These are phyloP conservation scores for Oreonectes daqikongensis DNA, from an alignment of 2,797 vertebrate genomes.

Conservation along the genomic window DNA sequence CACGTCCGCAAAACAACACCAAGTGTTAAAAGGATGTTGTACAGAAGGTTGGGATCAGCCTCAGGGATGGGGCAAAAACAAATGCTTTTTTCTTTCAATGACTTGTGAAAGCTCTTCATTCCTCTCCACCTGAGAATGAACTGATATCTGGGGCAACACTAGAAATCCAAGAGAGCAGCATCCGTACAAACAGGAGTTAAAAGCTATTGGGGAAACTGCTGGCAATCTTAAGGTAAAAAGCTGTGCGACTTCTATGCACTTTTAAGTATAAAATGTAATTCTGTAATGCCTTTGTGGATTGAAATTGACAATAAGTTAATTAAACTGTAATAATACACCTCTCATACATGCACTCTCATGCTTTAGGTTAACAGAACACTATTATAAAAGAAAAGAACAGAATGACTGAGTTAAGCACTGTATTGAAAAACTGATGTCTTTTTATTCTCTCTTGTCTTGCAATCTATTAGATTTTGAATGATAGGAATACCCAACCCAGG, in stretches of 20 bases:
- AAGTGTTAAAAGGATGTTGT: constrained; percentile 30
- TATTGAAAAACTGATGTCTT: neutral
- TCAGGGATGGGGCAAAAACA: constrained; percentile 39
- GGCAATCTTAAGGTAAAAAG: constrained; percentile 41
- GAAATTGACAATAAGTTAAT: constrained; percentile 15
- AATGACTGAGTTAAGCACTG: neutral
- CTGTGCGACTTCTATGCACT: constrained; percentile 2
- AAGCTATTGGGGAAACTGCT: constrained; percentile 9
- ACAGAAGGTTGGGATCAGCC: constrained; percentile 2
- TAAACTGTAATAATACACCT: neutral
- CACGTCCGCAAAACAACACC: constrained; percentile 25
- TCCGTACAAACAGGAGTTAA: neutral
- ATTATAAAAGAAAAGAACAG: neutral
- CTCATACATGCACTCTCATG: neutral
- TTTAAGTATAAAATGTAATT: neutral
- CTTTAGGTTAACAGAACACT: neutral
- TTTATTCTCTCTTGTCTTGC: constrained; percentile 7
- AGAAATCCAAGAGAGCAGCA: neutral
- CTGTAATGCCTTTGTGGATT: neutral
- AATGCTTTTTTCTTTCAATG: constrained; percentile 3
- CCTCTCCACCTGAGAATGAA: constrained; percentile 8
- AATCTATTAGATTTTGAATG: neutral
- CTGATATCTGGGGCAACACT: constrained; percentile 1
- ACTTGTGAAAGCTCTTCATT: constrained; percentile 11
- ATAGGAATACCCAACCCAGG: neutral